Evolutionary conservation across 2,113 vertebrate genomes (phyloP).

Genomic region (Poicephalus meyeri): DNA sequence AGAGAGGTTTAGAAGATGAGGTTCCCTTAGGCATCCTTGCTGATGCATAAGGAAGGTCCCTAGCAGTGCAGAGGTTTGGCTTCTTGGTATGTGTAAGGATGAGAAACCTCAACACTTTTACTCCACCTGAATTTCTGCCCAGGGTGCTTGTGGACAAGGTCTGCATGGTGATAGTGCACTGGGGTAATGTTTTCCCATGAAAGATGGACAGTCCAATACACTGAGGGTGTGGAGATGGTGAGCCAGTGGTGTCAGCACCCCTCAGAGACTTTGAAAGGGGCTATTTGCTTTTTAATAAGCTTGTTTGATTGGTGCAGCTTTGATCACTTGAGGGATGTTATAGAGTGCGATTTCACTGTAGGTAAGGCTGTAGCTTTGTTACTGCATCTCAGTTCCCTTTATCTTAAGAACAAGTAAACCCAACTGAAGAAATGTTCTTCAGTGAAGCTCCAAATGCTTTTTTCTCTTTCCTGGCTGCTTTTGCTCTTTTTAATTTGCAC

Average conservation of each 20-base stretch:
- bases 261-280: background rate
- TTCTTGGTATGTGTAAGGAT: background rate
- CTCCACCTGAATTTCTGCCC: background rate
- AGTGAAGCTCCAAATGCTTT: background rate
- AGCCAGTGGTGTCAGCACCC: background rate
- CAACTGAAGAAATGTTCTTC: background rate
- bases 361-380: background rate
- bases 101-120: background rate
- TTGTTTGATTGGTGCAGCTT: background rate
- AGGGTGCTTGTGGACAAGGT: background rate
- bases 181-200: background rate
- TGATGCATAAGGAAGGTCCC: background rate
- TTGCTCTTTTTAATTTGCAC: background rate
- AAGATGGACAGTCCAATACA: fast-evolving
- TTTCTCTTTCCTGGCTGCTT: background rate
- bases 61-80: background rate
- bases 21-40: background rate
- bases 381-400: background rate
- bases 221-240: background rate
- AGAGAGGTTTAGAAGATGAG: background rate
- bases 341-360: background rate
- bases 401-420: background rate
- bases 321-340: background rate
- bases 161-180: background rate
- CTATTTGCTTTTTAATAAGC: background rate